Conservation (phyloP, 2,797 vertebrate genomes). For the Ctenosaura bakeri region DNA sequence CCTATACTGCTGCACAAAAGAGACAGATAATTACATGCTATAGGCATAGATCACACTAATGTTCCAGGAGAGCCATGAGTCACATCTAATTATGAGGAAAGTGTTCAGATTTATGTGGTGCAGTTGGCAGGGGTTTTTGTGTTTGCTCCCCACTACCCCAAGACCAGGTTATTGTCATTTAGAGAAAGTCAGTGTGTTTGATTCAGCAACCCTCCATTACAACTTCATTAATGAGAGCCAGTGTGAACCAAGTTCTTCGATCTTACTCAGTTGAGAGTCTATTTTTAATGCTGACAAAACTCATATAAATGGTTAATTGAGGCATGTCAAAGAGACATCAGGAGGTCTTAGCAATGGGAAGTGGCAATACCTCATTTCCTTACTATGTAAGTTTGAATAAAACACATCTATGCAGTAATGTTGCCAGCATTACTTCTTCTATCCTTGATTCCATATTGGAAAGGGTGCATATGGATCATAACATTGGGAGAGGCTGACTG, state of each 20-base stretch:
- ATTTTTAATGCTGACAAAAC: slow-evolving; percentile 11
- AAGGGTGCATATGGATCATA: neutral
- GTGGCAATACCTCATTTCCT: neutral
- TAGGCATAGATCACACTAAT: slow-evolving; percentile 43
- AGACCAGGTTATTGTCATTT: neutral
- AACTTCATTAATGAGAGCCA: neutral
- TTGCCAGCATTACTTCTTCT: neutral
- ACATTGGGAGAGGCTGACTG: neutral
- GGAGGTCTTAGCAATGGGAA: neutral
- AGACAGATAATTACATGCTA: slow-evolving; percentile 52
- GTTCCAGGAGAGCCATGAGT: slow-evolving; percentile 37
- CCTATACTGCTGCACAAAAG: slow-evolving; percentile 52
- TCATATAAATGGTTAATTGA: neutral
- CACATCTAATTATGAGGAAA: neutral
- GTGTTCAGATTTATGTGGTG: neutral
- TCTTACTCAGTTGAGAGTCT: neutral
- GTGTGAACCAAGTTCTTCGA: neutral
- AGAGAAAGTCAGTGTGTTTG: neutral
- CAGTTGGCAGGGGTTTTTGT: neutral
- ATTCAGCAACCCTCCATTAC: neutral
- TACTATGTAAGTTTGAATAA: neutral
- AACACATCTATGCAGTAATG: neutral
- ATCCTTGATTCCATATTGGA: neutral
- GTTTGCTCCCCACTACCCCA: neutral
- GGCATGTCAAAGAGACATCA: neutral